Evolutionary conservation across 2,797 vertebrate genomes (phyloP), one percentile per base, ranked within the genome.

Genomic region (Alca torda): DNA sequence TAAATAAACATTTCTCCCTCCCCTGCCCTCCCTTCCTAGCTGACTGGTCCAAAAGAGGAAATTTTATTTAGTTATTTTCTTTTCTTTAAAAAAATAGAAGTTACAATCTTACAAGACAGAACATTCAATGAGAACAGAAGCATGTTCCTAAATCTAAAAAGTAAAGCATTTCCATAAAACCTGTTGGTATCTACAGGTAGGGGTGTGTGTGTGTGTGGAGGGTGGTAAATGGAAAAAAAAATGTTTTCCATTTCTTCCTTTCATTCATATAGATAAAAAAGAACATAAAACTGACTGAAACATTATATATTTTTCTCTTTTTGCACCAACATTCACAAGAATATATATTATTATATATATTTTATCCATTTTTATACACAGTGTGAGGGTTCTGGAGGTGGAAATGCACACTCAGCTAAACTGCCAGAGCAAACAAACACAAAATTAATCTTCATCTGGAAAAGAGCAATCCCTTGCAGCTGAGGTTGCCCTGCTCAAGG

Each of bases 11-110:
- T 81, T 95, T 95, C 78, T 82, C 90, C 82, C 69, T 82, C 82
- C 84, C 92, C 73, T 61, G 63, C 82, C 88, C 87, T 85, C 84
- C 87, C 92, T 93, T 91, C 80, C 70, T 92, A 80, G 63, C 87
- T 73, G 83, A 94, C 87, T 63, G 64, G 89, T 93, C 85, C 2
- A 13, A 90, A 96, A 94, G 83, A 91, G 60, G 88, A 96, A 96
- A 77, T 93, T 95, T 92, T 89, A 91, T 96, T 93, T 93, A 82
- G 79, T 95, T 90, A 76, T 94, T 96, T 96, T 97, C 84, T 96
- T 98, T 98, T 98, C 98, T 98, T 98, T 98, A 98, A 98, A 98
- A 99, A 98, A 99, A 99, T 98, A 98, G 96, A 99, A 97, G 99
- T 98, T 98, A 98, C 98, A 98, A 98, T 98, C 98, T 98, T 99